Conservation (phyloP, 2,797 vertebrate genomes). For the Zonotrichia albicollis region DNA sequence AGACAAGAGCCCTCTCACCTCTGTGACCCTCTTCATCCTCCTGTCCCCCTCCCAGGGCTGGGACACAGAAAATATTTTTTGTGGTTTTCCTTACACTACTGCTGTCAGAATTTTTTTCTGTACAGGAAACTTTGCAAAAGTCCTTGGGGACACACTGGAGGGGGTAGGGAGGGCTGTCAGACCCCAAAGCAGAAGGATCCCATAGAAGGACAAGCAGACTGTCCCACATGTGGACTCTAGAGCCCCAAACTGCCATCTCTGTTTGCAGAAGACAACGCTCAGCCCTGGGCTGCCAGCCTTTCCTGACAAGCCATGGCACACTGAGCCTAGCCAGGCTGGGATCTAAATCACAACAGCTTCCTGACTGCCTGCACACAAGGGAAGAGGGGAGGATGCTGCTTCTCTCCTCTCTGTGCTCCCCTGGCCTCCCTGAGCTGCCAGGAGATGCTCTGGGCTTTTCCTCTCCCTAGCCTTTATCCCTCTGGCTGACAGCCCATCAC, state of each 20-base stretch:
- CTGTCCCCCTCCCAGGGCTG: neutral
- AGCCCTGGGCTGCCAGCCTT: neutral
- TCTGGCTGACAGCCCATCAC: neutral
- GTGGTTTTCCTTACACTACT: neutral
- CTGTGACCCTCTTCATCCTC: neutral
- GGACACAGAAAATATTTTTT: neutral
- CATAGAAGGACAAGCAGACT: neutral
- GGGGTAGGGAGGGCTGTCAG: neutral
- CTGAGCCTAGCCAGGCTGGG: neutral
- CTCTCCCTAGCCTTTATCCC: neutral
- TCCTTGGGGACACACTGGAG: neutral
- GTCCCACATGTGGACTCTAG: fast-evolving
- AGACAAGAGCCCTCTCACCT: neutral
- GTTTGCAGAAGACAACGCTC: neutral
- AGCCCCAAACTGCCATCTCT: neutral
- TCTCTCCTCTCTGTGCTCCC: neutral
- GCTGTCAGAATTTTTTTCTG: neutral
- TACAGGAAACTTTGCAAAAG: neutral
- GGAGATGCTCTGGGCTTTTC: neutral
- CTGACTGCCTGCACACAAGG: fast-evolving
- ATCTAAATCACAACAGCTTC: neutral
- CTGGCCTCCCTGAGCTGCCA: neutral
- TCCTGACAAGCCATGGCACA: neutral
- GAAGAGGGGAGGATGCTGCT: neutral
- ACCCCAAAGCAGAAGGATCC: neutral